phyloP scores from a whole-genome alignment of 2,888 invertebrate genomes.

The Cyrtodaria siliqua region DNA sequence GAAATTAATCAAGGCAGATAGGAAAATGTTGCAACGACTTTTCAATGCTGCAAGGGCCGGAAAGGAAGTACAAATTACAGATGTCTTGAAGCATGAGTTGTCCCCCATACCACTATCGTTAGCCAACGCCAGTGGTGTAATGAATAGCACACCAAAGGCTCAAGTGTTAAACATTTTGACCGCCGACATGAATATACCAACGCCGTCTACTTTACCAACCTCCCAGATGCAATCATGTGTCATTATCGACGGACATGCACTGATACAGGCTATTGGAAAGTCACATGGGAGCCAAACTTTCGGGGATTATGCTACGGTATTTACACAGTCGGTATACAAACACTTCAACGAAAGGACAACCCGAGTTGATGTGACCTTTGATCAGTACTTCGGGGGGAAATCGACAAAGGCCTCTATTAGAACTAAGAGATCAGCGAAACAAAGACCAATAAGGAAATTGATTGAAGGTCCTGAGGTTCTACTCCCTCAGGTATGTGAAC shows the following conservation, averaged over 20 bases:
- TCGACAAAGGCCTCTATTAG: too few relatives aligned
- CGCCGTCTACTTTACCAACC: not conserved
- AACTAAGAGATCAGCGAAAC: too few relatives aligned
- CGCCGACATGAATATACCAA: not conserved
- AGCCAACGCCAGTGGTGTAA: not conserved
- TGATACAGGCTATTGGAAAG: conserved; percentile 45
- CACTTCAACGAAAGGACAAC: conserved; percentile 14
- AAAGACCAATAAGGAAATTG: too few relatives aligned
- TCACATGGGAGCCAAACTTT: conserved; percentile 13
- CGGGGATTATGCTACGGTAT: conserved; percentile 28
- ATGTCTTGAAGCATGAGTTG: not conserved
- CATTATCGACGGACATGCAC: conserved; percentile 38
- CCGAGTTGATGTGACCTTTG: conserved; percentile 51
- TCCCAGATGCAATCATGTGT: conserved; percentile 11
- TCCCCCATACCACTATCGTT: not conserved
- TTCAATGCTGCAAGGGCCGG: not conserved
- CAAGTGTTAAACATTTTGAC: not conserved
- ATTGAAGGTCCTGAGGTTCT: conserved; percentile 14
- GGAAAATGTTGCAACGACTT: not conserved
- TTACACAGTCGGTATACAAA: conserved; percentile 26
- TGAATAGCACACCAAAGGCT: not conserved
- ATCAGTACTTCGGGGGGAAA: too few relatives aligned
- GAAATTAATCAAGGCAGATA: not conserved
- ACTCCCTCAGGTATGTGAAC: conserved; percentile 34
- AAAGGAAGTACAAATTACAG: not conserved